Evolutionary conservation across 2,888 invertebrate genomes (phyloP), one percentile per base, ranked within the genome.

Genomic region (Octodonta nipae): DNA sequence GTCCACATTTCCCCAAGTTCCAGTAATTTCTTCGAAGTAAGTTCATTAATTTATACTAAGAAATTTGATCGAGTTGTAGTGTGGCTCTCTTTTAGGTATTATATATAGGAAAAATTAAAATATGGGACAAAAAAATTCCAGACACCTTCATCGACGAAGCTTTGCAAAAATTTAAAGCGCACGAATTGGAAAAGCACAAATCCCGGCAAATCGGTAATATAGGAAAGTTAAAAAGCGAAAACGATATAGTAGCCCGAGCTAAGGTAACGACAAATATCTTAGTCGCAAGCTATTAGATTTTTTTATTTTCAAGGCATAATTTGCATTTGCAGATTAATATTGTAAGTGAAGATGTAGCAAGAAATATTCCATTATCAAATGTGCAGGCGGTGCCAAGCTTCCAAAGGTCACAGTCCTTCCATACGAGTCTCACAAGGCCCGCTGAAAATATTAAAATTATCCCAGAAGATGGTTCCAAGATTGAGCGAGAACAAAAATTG

Each of bases 101-200:
- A 42, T 92, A 92, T 59, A 78, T 92, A 28, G 92, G 92, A 0
- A 87, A 88, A 64, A 87, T 89, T 28, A 76, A 83, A 43, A 84
- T 89, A 45, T 82, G 85, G 22, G 81, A 84, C 52, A 75, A 84
- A 51, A 87, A 86, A 55, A 80, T 87, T 1, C 83, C 88, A 1
- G 83, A 85, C 43, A 73, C 82, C 0, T 79, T 92, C 48, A 87
- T 92, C 45, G 93, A 93, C 54, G 89, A 91, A 55, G 86, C 91
- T 2, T 64, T 92, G 34, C 72, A 77, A 36, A 87, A 85, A 58
- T 86, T 92, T 50, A 75, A 76, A 39, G 72, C 74, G 14, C 80
- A 85, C 51, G 85, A 87, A 50, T 68, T 75, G 2, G 82, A 84
- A 42, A 80, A 82, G 46, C 59, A 35, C 35, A 51, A 45, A 35